Evolutionary conservation across 2,797 vertebrate genomes (phyloP).

Genomic region (Gouania willdenowi): DNA sequence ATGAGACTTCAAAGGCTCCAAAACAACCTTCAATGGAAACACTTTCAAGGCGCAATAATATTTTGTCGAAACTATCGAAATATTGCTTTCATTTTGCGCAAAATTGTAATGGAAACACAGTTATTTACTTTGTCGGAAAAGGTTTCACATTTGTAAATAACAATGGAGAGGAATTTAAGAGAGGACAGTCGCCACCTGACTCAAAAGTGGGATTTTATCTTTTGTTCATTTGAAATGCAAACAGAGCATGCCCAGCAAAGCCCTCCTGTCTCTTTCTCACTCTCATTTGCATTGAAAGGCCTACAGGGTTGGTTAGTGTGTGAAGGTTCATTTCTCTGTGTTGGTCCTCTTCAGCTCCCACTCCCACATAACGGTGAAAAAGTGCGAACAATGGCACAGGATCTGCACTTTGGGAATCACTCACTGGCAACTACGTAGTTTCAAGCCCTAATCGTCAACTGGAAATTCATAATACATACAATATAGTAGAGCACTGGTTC

Average conservation of each 20-base stretch:
- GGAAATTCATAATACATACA: too few species aligned
- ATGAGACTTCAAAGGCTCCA: too few species aligned
- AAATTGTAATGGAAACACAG: too few species aligned
- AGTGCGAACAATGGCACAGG: conserved; percentile 36
- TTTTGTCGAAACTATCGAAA: too few species aligned
- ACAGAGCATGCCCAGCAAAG: conserved; percentile 50
- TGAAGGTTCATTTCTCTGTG: conserved; percentile 51
- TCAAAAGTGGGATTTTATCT: conserved; percentile 71
- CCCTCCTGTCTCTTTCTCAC: conserved; percentile 40
- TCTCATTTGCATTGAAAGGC: conserved; percentile 70
- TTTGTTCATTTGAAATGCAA: conserved; percentile 76
- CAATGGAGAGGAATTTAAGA: conserved; percentile 22
- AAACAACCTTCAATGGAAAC: too few species aligned
- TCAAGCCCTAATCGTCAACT: too few species aligned
- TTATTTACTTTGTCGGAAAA: too few species aligned
- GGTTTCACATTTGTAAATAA: conserved; percentile 35
- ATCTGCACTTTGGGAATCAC: too few species aligned
- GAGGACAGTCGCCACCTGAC: conserved; percentile 48
- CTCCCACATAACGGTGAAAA: conserved; percentile 59
- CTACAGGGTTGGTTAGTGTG: conserved; percentile 50
- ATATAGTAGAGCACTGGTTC: too few species aligned
- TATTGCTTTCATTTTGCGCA: too few species aligned
- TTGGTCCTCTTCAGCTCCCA: conserved; percentile 50
- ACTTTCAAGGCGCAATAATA: too few species aligned
- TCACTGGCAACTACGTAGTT: too few species aligned